Percentiles rank a stretch among this genome's conserved stretches.
Evolutionary conservation across 1,140 invertebrate species (phyloP).

Genomic region (Heliconius hermathena): DNA sequence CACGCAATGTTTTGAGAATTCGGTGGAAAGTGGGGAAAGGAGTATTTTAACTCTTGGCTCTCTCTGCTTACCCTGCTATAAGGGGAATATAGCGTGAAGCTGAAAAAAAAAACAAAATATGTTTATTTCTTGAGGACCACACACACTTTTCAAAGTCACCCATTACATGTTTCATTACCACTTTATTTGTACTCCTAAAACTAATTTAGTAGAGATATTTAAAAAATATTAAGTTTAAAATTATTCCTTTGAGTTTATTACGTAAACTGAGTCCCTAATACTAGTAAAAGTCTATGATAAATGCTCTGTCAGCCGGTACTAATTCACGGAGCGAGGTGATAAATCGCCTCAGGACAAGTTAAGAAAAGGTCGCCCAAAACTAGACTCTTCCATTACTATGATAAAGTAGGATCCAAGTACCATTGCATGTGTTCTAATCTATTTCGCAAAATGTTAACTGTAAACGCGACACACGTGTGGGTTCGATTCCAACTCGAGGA

Average conservation of each 20-base stretch:
- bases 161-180: too few species aligned
- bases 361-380: constrained; percentile 20
- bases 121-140: too few species aligned
- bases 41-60: too few species aligned
- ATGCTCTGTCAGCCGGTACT: constrained; percentile 32
- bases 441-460: not conserved
- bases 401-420: not conserved
- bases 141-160: too few species aligned
- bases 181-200: too few species aligned
- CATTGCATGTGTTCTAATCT: not conserved
- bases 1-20: too few species aligned
- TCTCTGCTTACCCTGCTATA: too few species aligned
- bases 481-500: too few species aligned
- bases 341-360: constrained; percentile 29
- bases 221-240: not conserved
- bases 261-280: not conserved
- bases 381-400: constrained; percentile 1
- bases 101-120: too few species aligned
- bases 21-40: too few species aligned
- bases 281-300: constrained; percentile 30
- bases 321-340: constrained; percentile 37
- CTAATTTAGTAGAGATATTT: not conserved
- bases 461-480: too few species aligned
- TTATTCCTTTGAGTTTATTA: not conserved
- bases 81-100: too few species aligned